Conservation (phyloP, 2,797 vertebrate species). For the Chelonia mydas region DNA sequence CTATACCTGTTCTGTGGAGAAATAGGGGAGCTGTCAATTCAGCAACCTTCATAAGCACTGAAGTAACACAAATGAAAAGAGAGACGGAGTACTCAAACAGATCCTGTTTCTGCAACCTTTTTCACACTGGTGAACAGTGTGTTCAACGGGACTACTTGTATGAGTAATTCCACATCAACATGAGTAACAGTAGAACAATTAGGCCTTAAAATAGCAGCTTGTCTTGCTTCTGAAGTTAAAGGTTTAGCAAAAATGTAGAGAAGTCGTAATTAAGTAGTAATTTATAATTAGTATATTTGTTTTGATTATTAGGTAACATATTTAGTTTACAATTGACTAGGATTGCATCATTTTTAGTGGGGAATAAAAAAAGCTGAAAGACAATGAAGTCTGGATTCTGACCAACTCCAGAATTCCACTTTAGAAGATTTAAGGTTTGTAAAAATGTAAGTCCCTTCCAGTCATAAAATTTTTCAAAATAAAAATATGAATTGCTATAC, state of each 20-base stretch:
- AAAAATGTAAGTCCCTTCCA: not conserved
- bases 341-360: not conserved
- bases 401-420: not conserved
- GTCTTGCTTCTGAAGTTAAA: not conserved
- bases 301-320: not conserved
- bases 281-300: not conserved
- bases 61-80: not conserved
- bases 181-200: accelerated
- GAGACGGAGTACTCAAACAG: not conserved
- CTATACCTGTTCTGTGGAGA: not conserved
- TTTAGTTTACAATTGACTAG: not conserved
- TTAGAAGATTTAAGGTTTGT: not conserved
- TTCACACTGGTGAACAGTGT: not conserved
- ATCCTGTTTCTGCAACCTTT: not conserved
- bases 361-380: not conserved
- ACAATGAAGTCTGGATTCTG: not conserved
- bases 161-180: not conserved
- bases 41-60: not conserved
- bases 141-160: not conserved
- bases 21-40: not conserved
- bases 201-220: not conserved
- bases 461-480: not conserved
- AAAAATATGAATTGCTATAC: not conserved
- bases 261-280: not conserved
- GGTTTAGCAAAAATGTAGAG: not conserved